A percentile compares a stretch with the other conserved stretches of the same genome.
Conservation (phyloP, 2,888 invertebrate genomes). For the Ophion costatus region DNA sequence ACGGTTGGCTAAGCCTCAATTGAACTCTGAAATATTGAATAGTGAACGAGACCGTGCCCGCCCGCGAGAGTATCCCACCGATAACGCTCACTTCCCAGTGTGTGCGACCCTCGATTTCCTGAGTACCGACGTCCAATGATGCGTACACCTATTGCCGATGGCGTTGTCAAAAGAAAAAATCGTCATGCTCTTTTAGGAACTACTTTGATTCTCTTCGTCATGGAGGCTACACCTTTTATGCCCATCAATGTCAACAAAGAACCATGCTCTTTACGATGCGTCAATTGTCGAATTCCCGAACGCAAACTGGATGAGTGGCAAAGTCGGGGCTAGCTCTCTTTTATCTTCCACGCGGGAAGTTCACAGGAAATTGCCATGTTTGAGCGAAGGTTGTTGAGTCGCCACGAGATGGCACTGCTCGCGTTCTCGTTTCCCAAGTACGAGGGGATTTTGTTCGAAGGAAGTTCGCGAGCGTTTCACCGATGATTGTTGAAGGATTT, state of each 20-base stretch:
- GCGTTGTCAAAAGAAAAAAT: background rate
- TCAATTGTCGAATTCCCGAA: background rate
- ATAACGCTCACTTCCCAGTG: slow-evolving; percentile 91
- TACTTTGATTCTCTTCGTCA: background rate
- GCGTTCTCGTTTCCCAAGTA: background rate
- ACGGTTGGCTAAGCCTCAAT: slow-evolving; percentile 89
- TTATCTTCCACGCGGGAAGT: too few relatives aligned
- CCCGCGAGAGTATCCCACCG: slow-evolving; percentile 88
- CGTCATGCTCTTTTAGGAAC: background rate
- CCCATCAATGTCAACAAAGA: background rate
- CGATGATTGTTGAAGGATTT: background rate
- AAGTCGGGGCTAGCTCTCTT: too few relatives aligned
- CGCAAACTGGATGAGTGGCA: too few relatives aligned
- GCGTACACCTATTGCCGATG: slow-evolving; percentile 83
- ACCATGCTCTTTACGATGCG: background rate
- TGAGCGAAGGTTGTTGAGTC: too few relatives aligned
- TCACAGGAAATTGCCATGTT: background rate
- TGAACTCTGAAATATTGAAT: slow-evolving; percentile 91
- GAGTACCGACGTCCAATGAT: slow-evolving; percentile 91
- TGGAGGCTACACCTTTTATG: background rate
- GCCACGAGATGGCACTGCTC: too few relatives aligned
- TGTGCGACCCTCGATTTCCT: slow-evolving; percentile 90
- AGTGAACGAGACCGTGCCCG: slow-evolving; percentile 90
- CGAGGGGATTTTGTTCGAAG: background rate
- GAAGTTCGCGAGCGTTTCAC: background rate